Evolutionary conservation across 1,140 invertebrate species (phyloP).

Genomic region (Drosophila lacertosa): DNA sequence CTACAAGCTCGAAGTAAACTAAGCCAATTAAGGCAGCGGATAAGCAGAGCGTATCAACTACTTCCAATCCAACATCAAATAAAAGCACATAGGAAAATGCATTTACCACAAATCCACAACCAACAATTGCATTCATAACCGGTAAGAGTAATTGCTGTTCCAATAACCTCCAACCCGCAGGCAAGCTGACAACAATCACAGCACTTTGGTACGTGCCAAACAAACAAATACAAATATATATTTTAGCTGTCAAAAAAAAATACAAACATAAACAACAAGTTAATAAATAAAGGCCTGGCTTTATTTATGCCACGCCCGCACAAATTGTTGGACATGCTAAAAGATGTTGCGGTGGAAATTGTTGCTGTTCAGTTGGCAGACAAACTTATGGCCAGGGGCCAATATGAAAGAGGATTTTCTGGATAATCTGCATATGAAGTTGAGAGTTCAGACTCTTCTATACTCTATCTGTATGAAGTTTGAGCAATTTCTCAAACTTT

Average conservation of each 20-base stretch:
- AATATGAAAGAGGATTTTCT: too few relatives aligned
- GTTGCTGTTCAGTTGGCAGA: not conserved
- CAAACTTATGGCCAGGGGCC: not conserved
- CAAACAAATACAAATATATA: conserved; percentile 44
- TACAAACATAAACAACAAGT: conserved; percentile 25
- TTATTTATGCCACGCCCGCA: conserved; percentile 36
- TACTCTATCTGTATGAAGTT: too few relatives aligned
- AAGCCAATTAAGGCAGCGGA: too few relatives aligned
- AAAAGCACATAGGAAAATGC: not conserved
- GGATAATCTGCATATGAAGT: conserved; percentile 9
- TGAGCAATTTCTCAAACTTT: too few relatives aligned
- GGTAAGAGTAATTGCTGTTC: conserved; percentile 57
- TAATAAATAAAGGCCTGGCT: conserved; percentile 53
- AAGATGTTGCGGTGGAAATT: conserved; percentile 13
- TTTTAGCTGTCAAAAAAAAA: conserved; percentile 65
- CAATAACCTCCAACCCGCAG: conserved; percentile 68
- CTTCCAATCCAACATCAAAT: not conserved
- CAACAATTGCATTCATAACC: conserved; percentile 26
- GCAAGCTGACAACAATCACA: conserved; percentile 33
- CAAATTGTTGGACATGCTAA: conserved; percentile 24
- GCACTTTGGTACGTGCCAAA: conserved; percentile 56
- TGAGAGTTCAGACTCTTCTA: not conserved
- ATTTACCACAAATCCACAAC: not conserved
- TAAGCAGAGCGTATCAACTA: not conserved
- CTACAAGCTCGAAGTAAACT: too few relatives aligned